Conservation (phyloP, 1,140 invertebrate genomes). For the Camponotus vicinus region DNA sequence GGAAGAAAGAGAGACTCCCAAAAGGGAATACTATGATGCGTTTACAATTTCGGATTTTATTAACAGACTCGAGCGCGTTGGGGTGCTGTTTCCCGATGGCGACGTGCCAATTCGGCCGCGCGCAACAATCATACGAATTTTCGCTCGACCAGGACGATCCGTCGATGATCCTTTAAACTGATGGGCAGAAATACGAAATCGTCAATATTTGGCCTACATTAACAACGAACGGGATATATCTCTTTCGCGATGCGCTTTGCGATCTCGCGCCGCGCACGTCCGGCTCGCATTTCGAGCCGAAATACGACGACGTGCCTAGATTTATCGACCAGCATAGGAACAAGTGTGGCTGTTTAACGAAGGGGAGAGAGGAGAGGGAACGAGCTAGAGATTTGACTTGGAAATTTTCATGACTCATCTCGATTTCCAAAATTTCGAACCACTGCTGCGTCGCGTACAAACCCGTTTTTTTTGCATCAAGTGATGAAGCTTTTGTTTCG, state of each 20-base stretch:
- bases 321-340: slow-evolving; percentile 21
- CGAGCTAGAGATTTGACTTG: slow-evolving; percentile 31
- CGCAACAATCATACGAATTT: slow-evolving; percentile 53
- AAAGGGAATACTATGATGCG: slow-evolving; percentile 14
- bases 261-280: neutral
- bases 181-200: slow-evolving; percentile 33
- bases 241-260: slow-evolving; percentile 8
- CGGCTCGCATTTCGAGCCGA: neutral
- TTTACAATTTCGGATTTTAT: slow-evolving; percentile 64
- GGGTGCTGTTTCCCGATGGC: slow-evolving; percentile 36
- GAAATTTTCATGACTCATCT: slow-evolving; percentile 24
- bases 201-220: slow-evolving; percentile 33
- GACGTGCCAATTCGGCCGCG: slow-evolving; percentile 45
- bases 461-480: slow-evolving; percentile 9
- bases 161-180: slow-evolving; percentile 35
- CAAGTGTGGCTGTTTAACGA: slow-evolving; percentile 30
- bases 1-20: no score
- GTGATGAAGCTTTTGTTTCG: slow-evolving; percentile 16
- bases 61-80: slow-evolving; percentile 32
- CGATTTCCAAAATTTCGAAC: slow-evolving; percentile 32
- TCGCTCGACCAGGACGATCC: neutral
- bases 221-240: slow-evolving; percentile 33
- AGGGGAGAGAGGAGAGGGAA: no score
- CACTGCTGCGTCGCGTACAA: slow-evolving; percentile 10
- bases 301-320: slow-evolving; percentile 16